These are phyloP conservation scores for Drosophila picticornis DNA, from an alignment of 2,888 invertebrate genomes.

Conservation along the genomic window DNA sequence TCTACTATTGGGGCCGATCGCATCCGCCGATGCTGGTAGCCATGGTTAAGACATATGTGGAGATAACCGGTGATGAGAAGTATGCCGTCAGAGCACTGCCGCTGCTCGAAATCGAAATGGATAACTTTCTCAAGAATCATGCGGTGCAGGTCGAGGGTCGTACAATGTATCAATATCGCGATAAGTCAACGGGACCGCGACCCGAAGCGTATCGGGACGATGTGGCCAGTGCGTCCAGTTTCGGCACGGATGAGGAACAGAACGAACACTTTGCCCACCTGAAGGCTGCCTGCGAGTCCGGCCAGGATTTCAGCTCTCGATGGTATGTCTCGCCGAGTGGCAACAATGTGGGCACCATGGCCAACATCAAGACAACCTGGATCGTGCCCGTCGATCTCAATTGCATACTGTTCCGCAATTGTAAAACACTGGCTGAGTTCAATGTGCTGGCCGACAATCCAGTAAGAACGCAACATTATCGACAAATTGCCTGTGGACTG, in stretches of 20 bases:
- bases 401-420: constrained; percentile 93
- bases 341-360: constrained; percentile 89
- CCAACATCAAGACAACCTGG: constrained; percentile 91
- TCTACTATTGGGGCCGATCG: constrained; percentile 94
- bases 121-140: constrained; percentile 93
- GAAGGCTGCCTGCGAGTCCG: constrained; percentile 96
- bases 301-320: constrained; percentile 97
- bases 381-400: constrained; percentile 97
- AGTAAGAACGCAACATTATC: constrained; percentile 88
- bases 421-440: constrained; percentile 90
- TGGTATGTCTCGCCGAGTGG: constrained; percentile 91
- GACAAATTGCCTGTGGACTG: constrained; percentile 87
- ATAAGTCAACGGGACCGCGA: constrained; percentile 91
- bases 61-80: constrained; percentile 89
- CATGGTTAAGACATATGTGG: constrained; percentile 93
- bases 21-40: constrained; percentile 93
- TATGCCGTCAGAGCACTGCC: constrained; percentile 89
- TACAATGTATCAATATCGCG: constrained; percentile 91
- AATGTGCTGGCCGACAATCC: constrained; percentile 87
- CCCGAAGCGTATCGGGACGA: constrained; percentile 96
- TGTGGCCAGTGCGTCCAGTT: constrained; percentile 86
- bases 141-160: constrained; percentile 88
- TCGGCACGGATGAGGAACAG: constrained; percentile 86
- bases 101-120: constrained; percentile 90
- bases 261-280: constrained; percentile 91